Conservation (phyloP, 2,113 vertebrate genomes). For the Sylvicapra grimmia region DNA sequence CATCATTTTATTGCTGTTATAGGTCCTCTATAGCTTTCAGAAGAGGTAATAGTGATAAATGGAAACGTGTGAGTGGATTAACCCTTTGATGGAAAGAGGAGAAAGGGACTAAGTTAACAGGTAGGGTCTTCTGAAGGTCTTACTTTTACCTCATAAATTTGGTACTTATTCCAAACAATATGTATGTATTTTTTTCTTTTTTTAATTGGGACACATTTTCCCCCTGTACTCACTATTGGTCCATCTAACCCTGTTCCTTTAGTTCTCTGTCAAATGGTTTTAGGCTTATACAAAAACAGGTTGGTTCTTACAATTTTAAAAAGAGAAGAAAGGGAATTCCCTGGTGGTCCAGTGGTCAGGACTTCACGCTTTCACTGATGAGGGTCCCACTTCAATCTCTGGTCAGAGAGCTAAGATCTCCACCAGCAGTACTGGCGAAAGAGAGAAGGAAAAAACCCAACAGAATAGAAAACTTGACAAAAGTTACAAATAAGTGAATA, state of each 20-base stretch:
- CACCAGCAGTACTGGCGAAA: background rate
- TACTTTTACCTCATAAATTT: background rate
- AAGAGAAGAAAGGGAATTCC: background rate
- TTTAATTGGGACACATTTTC: background rate
- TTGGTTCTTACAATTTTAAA: background rate
- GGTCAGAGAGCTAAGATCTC: background rate
- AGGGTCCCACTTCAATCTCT: background rate
- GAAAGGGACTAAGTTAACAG: background rate
- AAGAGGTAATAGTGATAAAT: background rate
- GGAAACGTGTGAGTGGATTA: background rate
- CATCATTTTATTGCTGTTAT: constrained; percentile 23
- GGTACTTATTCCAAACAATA: background rate
- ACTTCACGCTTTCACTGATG: background rate
- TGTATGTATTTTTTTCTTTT: background rate
- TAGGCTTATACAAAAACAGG: background rate
- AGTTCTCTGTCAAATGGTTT: background rate
- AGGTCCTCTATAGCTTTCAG: background rate
- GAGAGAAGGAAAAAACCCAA: background rate
- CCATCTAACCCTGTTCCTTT: background rate
- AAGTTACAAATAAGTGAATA: background rate
- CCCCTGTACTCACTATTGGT: background rate
- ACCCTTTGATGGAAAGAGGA: background rate
- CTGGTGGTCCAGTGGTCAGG: background rate
- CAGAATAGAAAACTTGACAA: background rate
- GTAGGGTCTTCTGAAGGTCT: background rate